These are phyloP conservation scores for Meteorus cinctellus DNA, from an alignment of 2,888 invertebrate species.

Conservation along the genomic window DNA sequence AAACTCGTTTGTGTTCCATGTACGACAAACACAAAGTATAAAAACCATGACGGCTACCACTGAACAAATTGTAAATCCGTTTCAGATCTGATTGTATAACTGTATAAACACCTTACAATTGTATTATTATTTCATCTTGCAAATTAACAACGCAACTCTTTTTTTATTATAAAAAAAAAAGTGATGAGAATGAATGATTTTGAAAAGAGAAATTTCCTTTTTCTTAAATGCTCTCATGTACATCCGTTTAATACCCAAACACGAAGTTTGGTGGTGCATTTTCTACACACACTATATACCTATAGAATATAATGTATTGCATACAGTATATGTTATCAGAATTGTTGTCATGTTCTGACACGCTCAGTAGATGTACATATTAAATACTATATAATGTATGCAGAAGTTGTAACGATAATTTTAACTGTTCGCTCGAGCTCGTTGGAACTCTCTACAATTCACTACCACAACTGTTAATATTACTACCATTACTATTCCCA, in stretches of 20 bases:
- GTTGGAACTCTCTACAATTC: not conserved
- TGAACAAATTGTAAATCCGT: too few species aligned
- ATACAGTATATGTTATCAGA: not conserved
- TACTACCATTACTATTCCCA: not conserved
- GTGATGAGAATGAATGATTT: too few species aligned
- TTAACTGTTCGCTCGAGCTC: constrained; percentile 2
- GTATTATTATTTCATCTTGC: too few species aligned
- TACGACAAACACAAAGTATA: too few species aligned
- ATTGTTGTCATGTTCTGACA: constrained; percentile 19
- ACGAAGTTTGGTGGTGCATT: not conserved
- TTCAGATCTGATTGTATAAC: too few species aligned
- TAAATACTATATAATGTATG: constrained; percentile 2
- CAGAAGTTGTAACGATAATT: constrained; percentile 1
- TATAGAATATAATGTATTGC: not conserved
- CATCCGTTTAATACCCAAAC: not conserved
- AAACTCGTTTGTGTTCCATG: too few species aligned
- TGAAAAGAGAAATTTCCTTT: not conserved
- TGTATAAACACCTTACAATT: too few species aligned
- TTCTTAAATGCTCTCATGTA: not conserved
- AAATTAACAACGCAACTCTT: too few species aligned
- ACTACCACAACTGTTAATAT: not conserved
- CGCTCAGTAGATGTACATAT: not conserved
- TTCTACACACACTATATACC: not conserved
- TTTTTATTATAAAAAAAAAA: too few species aligned
- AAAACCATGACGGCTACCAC: too few species aligned